Evolutionary conservation across 2,797 vertebrate species (phyloP).

Genomic region (Urosaurus nigricauda): DNA sequence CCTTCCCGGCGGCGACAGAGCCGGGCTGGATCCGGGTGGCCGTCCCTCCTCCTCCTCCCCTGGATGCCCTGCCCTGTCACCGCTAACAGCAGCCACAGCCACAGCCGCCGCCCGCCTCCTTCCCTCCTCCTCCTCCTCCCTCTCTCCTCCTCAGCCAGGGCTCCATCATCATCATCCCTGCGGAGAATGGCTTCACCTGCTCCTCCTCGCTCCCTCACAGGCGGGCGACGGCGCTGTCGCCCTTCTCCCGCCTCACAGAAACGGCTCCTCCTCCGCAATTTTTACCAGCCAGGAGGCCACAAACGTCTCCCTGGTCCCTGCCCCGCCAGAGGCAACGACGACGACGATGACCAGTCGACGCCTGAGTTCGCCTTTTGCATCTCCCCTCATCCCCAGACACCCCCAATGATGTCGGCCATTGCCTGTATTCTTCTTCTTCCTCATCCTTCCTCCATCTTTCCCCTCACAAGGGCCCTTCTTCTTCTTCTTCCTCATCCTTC

Average conservation of each 20-base stretch:
- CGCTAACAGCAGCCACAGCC: background rate
- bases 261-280: background rate
- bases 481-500: too few species aligned
- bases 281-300: background rate
- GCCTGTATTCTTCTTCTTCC: too few species aligned
- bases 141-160: slow-evolving; percentile 42
- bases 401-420: too few species aligned
- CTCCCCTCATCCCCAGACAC: too few species aligned
- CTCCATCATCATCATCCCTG: slow-evolving; percentile 14
- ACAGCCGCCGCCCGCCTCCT: slow-evolving; percentile 27
- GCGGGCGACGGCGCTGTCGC: slow-evolving; percentile 16
- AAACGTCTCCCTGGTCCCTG: too few species aligned
- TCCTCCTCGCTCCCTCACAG: slow-evolving; percentile 63
- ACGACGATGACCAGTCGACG: too few species aligned
- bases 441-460: too few species aligned
- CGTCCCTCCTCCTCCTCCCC: background rate
- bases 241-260: background rate
- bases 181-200: slow-evolving; percentile 44
- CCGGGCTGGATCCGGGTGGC: background rate
- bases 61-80: background rate
- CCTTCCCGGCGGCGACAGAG: background rate
- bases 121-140: slow-evolving; percentile 52
- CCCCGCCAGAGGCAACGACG: too few species aligned
- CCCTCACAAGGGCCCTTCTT: too few species aligned
- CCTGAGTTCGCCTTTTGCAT: too few species aligned